These are phyloP conservation scores for Trichacis sp. DNA, from an alignment of 2,888 invertebrate genomes.

Conservation along the genomic window DNA sequence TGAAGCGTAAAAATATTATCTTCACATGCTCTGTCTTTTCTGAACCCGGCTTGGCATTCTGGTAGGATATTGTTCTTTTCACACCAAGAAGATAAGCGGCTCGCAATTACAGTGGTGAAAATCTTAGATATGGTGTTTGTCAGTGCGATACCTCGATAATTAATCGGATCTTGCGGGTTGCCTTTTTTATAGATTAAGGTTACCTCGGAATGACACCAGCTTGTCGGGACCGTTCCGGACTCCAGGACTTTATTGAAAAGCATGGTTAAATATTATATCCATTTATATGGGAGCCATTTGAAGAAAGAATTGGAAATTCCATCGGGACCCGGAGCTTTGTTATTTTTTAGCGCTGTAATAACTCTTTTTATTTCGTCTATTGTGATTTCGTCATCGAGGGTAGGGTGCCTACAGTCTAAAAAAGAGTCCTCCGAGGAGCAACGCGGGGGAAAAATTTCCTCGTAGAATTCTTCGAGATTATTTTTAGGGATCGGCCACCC, in stretches of 20 bases:
- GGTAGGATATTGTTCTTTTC: conserved; percentile 39
- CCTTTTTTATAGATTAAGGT: conserved; percentile 50
- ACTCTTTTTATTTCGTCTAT: too few species aligned
- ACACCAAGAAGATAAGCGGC: conserved; percentile 24
- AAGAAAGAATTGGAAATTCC: conserved; percentile 24
- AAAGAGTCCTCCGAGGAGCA: too few species aligned
- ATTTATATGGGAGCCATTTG: conserved; percentile 8
- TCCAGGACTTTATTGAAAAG: conserved; percentile 26
- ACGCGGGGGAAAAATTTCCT: too few species aligned
- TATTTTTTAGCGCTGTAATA: conserved; percentile 11
- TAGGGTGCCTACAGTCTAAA: too few species aligned
- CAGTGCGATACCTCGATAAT: conserved; percentile 50
- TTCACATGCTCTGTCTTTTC: conserved; percentile 30
- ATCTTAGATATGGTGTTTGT: conserved; percentile 50
- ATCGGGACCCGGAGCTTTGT: conserved; percentile 41
- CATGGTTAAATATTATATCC: too few species aligned
- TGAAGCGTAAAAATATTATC: conserved; percentile 46
- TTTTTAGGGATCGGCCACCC: too few species aligned
- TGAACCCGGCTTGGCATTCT: conserved; percentile 48
- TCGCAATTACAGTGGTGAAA: conserved; percentile 4
- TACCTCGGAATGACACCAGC: conserved; percentile 41
- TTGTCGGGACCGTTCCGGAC: conserved; percentile 18
- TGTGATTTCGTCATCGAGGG: too few species aligned
- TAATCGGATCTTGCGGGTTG: conserved; percentile 40
- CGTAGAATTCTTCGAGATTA: too few species aligned